A percentile compares a stretch with the other conserved stretches of the same genome.
Conservation (phyloP, 2,113 vertebrate species). For the Hemicordylus capensis region DNA sequence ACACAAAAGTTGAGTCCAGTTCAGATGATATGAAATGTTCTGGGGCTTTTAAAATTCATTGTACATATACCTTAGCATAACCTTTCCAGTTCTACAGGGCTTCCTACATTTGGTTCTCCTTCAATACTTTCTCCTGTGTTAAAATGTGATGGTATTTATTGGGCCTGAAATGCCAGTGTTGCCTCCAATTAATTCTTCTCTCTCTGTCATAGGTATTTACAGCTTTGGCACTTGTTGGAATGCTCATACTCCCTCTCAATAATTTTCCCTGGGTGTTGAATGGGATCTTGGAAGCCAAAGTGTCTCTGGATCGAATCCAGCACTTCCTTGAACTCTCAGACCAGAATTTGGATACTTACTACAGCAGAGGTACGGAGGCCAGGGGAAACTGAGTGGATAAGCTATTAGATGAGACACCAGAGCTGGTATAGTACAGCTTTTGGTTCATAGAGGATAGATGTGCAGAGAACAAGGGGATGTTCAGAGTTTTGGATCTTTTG, state of each 20-base stretch:
- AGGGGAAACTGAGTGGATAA: neutral
- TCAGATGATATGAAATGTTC: neutral
- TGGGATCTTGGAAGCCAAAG: conserved; percentile 90
- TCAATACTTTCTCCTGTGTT: neutral
- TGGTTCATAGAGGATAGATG: too few species aligned
- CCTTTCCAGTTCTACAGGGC: neutral
- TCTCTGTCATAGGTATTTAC: conserved; percentile 88
- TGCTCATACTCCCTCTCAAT: conserved; percentile 95
- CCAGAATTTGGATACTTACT: conserved; percentile 85
- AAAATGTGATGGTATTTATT: conserved; percentile 7
- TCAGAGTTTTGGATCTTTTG: neutral
- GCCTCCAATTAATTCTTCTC: conserved; percentile 27
- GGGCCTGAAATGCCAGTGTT: neutral
- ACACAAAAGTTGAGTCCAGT: neutral
- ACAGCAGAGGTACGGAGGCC: conserved; percentile 75
- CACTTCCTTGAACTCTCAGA: conserved; percentile 85
- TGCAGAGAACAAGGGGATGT: neutral
- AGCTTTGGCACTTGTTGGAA: conserved; percentile 89
- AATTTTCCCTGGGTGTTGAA: conserved; percentile 95
- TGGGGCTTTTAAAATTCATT: neutral
- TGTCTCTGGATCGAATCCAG: conserved; percentile 94
- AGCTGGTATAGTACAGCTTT: neutral
- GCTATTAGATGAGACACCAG: neutral
- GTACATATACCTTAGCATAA: neutral
- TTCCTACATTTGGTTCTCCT: neutral